Conservation (phyloP, 2,888 invertebrate genomes). For the Andrena bicolor region DNA sequence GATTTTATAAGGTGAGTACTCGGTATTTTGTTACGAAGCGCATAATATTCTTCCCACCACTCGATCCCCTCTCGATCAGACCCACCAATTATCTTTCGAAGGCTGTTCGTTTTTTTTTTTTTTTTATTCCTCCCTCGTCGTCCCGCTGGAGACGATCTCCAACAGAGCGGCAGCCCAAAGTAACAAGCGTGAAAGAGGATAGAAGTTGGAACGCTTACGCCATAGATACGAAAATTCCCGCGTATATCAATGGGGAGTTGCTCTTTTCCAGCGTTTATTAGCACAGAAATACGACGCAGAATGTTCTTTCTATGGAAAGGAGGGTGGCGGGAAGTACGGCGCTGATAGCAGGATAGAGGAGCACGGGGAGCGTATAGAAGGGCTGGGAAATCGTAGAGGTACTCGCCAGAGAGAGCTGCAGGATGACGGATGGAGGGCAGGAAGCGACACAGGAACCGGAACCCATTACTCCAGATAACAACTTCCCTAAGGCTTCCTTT, state of each 20-base stretch:
- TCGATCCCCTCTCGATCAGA: no score
- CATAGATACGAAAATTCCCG: background rate
- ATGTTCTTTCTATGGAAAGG: background rate
- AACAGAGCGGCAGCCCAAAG: background rate
- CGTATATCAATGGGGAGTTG: background rate
- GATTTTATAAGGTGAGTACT: no score
- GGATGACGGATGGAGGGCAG: conserved; percentile 76
- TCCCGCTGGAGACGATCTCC: background rate
- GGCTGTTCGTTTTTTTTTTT: no score
- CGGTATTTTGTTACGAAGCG: no score
- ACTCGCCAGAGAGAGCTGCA: conserved; percentile 56
- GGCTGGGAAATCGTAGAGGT: conserved; percentile 58
- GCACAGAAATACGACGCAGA: conserved; percentile 17
- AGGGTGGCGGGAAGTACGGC: conserved; percentile 21
- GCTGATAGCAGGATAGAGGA: conserved; percentile 21
- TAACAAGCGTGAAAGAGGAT: conserved; percentile 20
- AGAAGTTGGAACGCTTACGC: conserved; percentile 9
- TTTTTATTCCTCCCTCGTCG: background rate
- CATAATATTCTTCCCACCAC: no score
- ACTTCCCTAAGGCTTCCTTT: conserved; percentile 75
- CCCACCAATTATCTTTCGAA: no score
- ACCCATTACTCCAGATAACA: conserved; percentile 79
- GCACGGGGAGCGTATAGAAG: conserved; percentile 26
- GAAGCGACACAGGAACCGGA: conserved; percentile 78
- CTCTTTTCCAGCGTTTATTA: conserved; percentile 41